phyloP scores from a whole-genome alignment of 2,888 invertebrate species.

The Stramonita haemastoma region DNA sequence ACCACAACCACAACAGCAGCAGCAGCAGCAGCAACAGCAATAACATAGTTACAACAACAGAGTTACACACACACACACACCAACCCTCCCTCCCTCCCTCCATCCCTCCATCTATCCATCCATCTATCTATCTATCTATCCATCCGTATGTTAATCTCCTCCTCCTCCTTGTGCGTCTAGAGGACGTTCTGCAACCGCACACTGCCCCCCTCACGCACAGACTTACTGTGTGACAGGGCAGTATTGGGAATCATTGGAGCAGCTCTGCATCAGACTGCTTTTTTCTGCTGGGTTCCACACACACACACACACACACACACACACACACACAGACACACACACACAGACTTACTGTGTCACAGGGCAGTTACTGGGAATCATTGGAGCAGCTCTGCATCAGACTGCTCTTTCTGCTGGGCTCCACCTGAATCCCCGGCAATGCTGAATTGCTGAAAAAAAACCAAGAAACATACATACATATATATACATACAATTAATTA shows the following conservation, averaged over 20 bases:
- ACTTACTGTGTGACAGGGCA: slow-evolving; percentile 22
- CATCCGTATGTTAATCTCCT: too few relatives aligned
- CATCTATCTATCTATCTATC: too few relatives aligned
- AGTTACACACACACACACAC: too few relatives aligned
- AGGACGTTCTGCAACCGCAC: too few relatives aligned
- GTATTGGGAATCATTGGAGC: slow-evolving; percentile 81
- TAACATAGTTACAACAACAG: too few relatives aligned
- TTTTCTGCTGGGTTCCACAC: slow-evolving; percentile 75
- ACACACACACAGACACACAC: background rate
- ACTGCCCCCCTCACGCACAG: too few relatives aligned
- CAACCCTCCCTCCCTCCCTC: too few relatives aligned
- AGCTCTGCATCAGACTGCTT: slow-evolving; percentile 74
- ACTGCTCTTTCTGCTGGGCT: slow-evolving; percentile 70
- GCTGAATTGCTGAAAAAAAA: slow-evolving; percentile 51
- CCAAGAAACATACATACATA: background rate
- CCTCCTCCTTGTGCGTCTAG: too few relatives aligned
- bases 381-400: slow-evolving; percentile 77
- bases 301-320: slow-evolving; percentile 77
- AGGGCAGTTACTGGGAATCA: slow-evolving; percentile 90
- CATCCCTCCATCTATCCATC: too few relatives aligned
- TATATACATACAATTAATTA: background rate
- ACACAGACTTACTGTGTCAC: slow-evolving; percentile 85
- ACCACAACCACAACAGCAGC: too few relatives aligned
- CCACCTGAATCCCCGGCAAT: slow-evolving; percentile 59
- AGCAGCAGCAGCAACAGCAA: too few relatives aligned